A percentile compares a stretch with the other conserved stretches of the same genome.
Evolutionary conservation across 2,797 vertebrate genomes (phyloP).

Genomic region (Pachyuromys duprasi): DNA sequence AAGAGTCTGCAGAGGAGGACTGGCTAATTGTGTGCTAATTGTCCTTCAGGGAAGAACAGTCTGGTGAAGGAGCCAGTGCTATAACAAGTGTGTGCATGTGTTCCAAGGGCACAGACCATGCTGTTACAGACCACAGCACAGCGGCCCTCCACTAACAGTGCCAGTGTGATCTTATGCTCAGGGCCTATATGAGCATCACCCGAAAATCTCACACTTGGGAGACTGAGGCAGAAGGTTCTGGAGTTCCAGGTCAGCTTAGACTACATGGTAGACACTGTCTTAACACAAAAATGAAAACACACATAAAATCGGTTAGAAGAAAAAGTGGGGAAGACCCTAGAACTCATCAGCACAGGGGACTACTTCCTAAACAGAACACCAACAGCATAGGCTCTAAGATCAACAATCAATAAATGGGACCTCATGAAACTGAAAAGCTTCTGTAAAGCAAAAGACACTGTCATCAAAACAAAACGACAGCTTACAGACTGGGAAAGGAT

Average conservation of each 20-base stretch:
- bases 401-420: too few species aligned
- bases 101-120: neutral
- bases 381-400: too few species aligned
- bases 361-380: too few species aligned
- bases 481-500: too few species aligned
- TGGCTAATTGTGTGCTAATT: neutral
- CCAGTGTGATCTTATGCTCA: neutral
- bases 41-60: neutral
- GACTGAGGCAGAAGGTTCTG: neutral
- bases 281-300: neutral
- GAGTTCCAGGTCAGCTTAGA: neutral
- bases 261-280: neutral
- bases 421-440: too few species aligned
- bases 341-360: too few species aligned
- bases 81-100: neutral
- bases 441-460: too few species aligned
- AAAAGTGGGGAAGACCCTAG: too few species aligned
- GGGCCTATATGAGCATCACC: neutral
- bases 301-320: too few species aligned
- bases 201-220: neutral
- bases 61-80: neutral
- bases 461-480: too few species aligned
- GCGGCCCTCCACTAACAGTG: neutral
- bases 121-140: neutral
- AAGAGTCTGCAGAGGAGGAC: too few species aligned